Conservation (phyloP, 2,113 vertebrate genomes). For the Tupaia chinensis region DNA sequence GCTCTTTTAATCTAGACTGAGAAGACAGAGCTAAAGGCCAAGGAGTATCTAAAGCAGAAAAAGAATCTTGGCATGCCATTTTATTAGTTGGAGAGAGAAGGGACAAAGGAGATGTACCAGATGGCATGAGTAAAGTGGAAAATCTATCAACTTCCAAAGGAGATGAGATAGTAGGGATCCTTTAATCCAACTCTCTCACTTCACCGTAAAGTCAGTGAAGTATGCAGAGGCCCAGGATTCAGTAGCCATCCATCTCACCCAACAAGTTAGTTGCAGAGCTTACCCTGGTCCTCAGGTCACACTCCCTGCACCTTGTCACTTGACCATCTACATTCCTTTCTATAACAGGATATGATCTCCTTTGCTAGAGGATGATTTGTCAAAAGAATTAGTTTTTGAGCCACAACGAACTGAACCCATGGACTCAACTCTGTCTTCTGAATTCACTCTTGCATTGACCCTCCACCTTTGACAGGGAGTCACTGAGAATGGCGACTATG, state of each 20-base stretch:
- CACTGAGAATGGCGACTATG: neutral
- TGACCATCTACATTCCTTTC: neutral
- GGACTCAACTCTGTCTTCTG: neutral
- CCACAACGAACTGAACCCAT: neutral
- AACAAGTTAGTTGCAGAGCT: neutral
- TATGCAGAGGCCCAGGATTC: neutral
- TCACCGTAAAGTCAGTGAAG: neutral
- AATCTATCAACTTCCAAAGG: slow-evolving; percentile 14
- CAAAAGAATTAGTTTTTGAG: neutral
- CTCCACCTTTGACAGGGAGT: neutral
- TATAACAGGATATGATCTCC: neutral
- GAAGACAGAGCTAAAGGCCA: slow-evolving; percentile 6
- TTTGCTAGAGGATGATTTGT: neutral
- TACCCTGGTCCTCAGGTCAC: neutral
- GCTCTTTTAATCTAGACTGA: neutral
- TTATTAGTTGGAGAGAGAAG: neutral
- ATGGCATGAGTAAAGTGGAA: neutral
- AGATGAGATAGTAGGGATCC: neutral
- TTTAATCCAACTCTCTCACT: neutral
- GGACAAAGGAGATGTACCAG: neutral
- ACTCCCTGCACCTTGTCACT: no score
- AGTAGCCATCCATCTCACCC: neutral
- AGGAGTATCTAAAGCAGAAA: neutral
- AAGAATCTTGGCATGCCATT: neutral
- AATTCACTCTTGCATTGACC: neutral